Conservation (phyloP, 2,888 invertebrate genomes). For the Gibbula magus region DNA sequence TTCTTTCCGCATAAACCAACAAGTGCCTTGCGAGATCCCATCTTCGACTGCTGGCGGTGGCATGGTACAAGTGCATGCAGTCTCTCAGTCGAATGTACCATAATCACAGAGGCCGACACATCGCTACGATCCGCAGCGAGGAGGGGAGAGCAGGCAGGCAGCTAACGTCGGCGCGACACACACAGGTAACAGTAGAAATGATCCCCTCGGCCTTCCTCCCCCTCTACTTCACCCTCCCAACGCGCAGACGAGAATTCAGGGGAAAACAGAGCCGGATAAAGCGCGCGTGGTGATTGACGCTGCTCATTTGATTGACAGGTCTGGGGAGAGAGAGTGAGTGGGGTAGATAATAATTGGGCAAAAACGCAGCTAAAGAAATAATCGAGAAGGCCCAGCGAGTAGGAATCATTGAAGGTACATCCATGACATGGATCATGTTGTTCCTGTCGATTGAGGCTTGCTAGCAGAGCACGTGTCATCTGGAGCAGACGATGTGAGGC, state of each 20-base stretch:
- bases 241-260: not conserved
- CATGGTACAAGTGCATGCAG: too few species aligned
- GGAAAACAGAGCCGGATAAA: slow-evolving; percentile 6
- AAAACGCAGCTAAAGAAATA: slow-evolving; percentile 15
- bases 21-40: not conserved
- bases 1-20: not conserved
- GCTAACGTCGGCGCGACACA: too few species aligned
- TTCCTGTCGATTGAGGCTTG: not conserved
- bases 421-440: not conserved
- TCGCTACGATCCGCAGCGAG: too few species aligned
- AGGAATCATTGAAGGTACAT: not conserved
- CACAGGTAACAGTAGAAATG: slow-evolving; percentile 10
- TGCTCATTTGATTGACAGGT: slow-evolving; percentile 4
- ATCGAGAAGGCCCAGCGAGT: slow-evolving; percentile 5
- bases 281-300: slow-evolving; percentile 5
- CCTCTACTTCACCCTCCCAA: not conserved
- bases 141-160: too few species aligned
- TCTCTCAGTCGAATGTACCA: too few species aligned
- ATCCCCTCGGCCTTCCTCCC: not conserved
- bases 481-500: slow-evolving; percentile 1
- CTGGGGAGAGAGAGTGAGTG: not conserved
- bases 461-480: not conserved
- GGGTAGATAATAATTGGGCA: slow-evolving; percentile 5
- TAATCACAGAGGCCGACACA: too few species aligned
- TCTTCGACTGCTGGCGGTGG: not conserved